phyloP scores from a whole-genome alignment of 2,888 invertebrate species.

The Osmoderma eremita region DNA sequence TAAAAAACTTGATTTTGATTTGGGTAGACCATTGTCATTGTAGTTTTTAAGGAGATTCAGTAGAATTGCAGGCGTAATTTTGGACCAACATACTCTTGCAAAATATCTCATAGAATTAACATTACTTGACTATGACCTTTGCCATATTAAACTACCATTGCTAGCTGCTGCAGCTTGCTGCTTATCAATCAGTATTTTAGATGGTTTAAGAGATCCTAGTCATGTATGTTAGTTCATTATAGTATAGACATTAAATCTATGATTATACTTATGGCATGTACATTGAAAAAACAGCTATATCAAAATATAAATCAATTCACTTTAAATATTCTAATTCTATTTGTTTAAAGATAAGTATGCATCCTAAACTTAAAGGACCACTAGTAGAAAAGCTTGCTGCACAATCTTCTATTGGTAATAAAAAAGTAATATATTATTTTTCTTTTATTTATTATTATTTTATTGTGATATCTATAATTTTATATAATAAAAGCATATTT shows the following conservation, averaged over 20 bases:
- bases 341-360: constrained; percentile 72
- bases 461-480: constrained; percentile 33
- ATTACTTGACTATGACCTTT: constrained; percentile 82
- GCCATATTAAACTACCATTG: constrained; percentile 82
- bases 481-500: too few relatives aligned
- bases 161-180: constrained; percentile 85
- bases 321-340: constrained; percentile 73
- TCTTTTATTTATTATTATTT: constrained; percentile 32
- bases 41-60: constrained; percentile 86
- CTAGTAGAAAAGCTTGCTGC: constrained; percentile 53
- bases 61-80: constrained; percentile 71
- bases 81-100: constrained; percentile 69
- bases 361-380: constrained; percentile 70
- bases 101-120: constrained; percentile 92
- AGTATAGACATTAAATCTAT: constrained; percentile 78
- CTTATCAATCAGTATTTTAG: constrained; percentile 71
- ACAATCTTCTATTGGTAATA: neutral
- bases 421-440: constrained; percentile 17
- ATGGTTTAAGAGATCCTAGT: constrained; percentile 62
- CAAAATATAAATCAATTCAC: constrained; percentile 76
- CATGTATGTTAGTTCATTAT: constrained; percentile 75
- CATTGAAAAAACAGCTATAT: constrained; percentile 75
- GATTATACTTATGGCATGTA: constrained; percentile 74
- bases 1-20: constrained; percentile 77
- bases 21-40: constrained; percentile 88